These are phyloP conservation scores for Calyptommatus sinebrachiatus DNA, from an alignment of 2,113 vertebrate species.

Conservation along the genomic window DNA sequence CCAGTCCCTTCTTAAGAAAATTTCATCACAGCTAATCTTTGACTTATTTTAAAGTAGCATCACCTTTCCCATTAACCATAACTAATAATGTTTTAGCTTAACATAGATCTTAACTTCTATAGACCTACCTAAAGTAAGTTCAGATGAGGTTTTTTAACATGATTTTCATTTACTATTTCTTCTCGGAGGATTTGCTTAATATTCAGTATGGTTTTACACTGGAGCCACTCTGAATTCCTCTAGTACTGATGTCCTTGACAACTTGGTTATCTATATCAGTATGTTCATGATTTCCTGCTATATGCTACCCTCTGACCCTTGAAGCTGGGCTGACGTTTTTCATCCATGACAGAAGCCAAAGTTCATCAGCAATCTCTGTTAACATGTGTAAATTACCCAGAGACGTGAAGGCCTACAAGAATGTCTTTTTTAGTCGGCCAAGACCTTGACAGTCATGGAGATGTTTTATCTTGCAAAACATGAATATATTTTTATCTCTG, in stretches of 20 bases:
- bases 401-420: not conserved
- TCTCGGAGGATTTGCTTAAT: not conserved
- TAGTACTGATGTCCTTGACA: not conserved
- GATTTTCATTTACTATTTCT: not conserved
- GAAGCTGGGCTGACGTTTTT: not conserved
- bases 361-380: not conserved
- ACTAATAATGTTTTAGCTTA: not conserved
- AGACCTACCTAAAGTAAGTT: not conserved
- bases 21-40: not conserved
- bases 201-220: not conserved
- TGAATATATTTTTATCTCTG: not conserved
- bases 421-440: not conserved
- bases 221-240: not conserved
- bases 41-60: not conserved
- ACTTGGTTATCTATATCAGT: conserved; percentile 6
- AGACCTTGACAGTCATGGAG: conserved; percentile 13
- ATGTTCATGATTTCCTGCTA: not conserved
- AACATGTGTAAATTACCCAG: not conserved
- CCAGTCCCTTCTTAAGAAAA: no score
- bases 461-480: not conserved
- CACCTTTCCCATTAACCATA: not conserved
- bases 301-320: not conserved
- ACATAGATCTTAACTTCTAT: not conserved
- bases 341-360: conserved; percentile 12
- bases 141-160: not conserved